Evolutionary conservation across 2,888 invertebrate genomes (phyloP), one percentile per base, ranked within the genome.

Genomic region (Tenthredo scrophulariae): DNA sequence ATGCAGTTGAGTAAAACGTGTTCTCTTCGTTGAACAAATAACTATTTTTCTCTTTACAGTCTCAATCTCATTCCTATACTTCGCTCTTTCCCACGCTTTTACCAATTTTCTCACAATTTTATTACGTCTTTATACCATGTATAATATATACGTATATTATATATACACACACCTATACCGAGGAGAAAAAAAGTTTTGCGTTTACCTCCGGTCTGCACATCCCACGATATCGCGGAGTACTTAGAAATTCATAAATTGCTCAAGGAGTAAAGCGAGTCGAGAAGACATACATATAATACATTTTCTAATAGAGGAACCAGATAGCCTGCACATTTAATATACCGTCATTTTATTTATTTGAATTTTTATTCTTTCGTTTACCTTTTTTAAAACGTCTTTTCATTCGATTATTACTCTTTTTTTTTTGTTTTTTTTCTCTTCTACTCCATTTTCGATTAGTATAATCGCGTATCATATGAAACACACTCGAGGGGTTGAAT

Each of bases 51-150:
- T n/a, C n/a, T n/a, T n/a, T n/a, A n/a, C n/a, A n/a, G 22, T 58
- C 22, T 62, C 62, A 50, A 3, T 26, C 26, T 10, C 26, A 18
- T 62, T 26, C 62, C 62, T 22, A 26, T 9, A 26, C 26, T 13
- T 26, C 26, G 9, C 22, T 26, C 62, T 62, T 62, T 62, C 62
- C 13, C 62, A 26, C 62, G 10, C 26, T 26, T 7, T 62, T 62
- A 62, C 62, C 62, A 62, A 62, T 62, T 62, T 62, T 62, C 26
- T 62, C 26, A 26, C 13, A 62, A 62, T 62, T 62, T 62, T 62
- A 62, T 62, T 26, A 62, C 62, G 22, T 62, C 62, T 62, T 26
- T 26, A 62, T 9, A 26, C 62, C 2, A 43, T 43, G 43, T 43
- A 3, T 43, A 13, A 13, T 43, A 43, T 43, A 22, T 22, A 62